phyloP scores from a whole-genome alignment of 2,113 vertebrate genomes.

The Tenebrosternarchus preto region DNA sequence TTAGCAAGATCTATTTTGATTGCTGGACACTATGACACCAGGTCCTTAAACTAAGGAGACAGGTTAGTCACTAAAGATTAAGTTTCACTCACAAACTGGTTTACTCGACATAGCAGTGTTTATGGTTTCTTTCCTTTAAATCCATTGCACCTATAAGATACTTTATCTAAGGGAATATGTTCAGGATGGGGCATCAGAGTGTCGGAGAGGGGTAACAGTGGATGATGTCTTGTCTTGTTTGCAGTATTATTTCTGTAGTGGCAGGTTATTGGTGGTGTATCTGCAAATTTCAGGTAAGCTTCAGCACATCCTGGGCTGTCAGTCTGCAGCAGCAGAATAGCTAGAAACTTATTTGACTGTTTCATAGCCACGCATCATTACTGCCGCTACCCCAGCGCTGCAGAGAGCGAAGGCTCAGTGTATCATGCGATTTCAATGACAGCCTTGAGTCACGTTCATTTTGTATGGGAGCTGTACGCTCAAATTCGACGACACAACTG shows the following conservation, averaged over 20 bases:
- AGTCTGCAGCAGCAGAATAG: conserved; percentile 30
- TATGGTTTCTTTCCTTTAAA: background rate
- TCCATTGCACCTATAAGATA: background rate
- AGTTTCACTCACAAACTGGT: conserved; percentile 9
- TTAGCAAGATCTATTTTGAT: conserved; percentile 9
- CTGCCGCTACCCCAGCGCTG: too few species aligned
- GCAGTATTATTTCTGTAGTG: conserved; percentile 3
- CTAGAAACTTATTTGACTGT: background rate
- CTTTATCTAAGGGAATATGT: background rate
- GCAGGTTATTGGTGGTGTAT: background rate
- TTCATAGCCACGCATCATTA: background rate
- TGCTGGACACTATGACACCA: background rate
- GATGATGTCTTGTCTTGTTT: background rate
- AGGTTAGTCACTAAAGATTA: conserved; percentile 6
- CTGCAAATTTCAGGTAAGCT: conserved; percentile 9
- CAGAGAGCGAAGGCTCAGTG: too few species aligned
- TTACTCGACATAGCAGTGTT: background rate
- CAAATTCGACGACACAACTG: too few species aligned
- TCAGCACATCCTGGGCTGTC: conserved; percentile 26
- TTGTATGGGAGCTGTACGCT: too few species aligned
- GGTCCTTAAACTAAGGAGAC: background rate
- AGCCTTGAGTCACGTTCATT: too few species aligned
- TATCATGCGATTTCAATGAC: too few species aligned
- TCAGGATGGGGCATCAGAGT: background rate
- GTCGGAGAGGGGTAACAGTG: background rate